Conservation (phyloP, 2,888 invertebrate genomes). For the Phragmatobia fuliginosa region DNA sequence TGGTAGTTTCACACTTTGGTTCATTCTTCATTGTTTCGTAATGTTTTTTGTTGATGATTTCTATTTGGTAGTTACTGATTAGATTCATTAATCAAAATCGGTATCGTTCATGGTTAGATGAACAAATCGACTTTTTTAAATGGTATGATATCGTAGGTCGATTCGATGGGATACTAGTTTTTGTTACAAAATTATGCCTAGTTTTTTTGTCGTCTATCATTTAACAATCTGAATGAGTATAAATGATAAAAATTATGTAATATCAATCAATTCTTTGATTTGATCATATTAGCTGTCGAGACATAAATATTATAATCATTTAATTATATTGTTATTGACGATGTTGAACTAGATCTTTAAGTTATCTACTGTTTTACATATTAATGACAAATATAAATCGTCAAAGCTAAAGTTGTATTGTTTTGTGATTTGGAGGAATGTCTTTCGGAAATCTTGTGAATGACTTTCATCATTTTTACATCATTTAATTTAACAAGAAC, state of each 20-base stretch:
- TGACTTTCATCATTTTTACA: too few relatives aligned
- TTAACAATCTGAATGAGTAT: slow-evolving; percentile 15
- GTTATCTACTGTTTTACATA: neutral
- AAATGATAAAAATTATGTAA: slow-evolving; percentile 24
- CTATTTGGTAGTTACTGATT: neutral
- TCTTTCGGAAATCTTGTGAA: too few relatives aligned
- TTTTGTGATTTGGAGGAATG: neutral
- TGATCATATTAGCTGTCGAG: slow-evolving; percentile 12
- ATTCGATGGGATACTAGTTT: neutral
- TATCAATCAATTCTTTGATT: slow-evolving; percentile 32
- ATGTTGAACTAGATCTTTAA: neutral
- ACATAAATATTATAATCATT: slow-evolving; percentile 24
- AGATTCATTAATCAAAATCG: neutral
- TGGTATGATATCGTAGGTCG: slow-evolving; percentile 7
- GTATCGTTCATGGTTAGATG: neutral
- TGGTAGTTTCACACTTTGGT: neutral
- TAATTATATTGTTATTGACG: neutral
- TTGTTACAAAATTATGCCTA: neutral
- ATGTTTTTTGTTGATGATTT: neutral
- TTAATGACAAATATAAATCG: neutral
- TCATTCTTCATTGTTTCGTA: neutral
- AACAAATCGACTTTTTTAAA: neutral
- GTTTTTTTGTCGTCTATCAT: slow-evolving; percentile 19
- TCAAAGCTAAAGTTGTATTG: neutral
- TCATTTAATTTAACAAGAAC: too few relatives aligned